Conservation (phyloP, 1,140 invertebrate genomes). For the Solenopsis fugax region DNA sequence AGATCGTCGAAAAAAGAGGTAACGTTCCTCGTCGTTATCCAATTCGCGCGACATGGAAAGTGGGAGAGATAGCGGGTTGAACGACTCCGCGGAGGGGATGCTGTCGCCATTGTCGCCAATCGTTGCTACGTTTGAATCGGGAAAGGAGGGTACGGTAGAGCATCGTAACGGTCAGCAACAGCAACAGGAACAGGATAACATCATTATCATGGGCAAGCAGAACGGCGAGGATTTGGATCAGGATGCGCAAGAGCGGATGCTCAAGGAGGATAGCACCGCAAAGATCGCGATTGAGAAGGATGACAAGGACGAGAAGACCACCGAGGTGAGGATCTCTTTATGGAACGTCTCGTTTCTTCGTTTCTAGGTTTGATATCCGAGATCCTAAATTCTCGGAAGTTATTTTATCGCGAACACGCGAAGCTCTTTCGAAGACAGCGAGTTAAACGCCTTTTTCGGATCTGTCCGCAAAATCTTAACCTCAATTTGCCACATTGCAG, state of each 20-base stretch:
- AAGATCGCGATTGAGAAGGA: conserved; percentile 85
- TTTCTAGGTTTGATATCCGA: too few species aligned
- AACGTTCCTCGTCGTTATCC: background rate
- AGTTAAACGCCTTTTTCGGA: too few species aligned
- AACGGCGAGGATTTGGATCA: conserved; percentile 85
- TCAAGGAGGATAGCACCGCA: conserved; percentile 87
- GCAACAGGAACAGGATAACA: background rate
- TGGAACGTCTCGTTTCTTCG: background rate
- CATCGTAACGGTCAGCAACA: conserved; percentile 79
- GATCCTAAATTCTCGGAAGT: background rate
- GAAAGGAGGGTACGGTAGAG: conserved; percentile 75
- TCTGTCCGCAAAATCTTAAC: too few species aligned
- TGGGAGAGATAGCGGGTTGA: conserved; percentile 72
- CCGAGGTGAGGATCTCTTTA: conserved; percentile 81
- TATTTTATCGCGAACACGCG: background rate
- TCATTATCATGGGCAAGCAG: conserved; percentile 81
- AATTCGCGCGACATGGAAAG: conserved; percentile 70
- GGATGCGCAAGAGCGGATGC: conserved; percentile 90
- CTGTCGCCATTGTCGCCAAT: conserved; percentile 33
- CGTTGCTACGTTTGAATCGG: conserved; percentile 87
- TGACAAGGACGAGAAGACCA: conserved; percentile 63
- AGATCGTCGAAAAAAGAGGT: background rate
- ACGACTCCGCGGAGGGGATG: conserved; percentile 69
- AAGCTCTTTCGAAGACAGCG: too few species aligned
- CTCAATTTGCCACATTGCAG: too few species aligned